Evolutionary conservation across 2,113 vertebrate species (phyloP).

Genomic region (Rhinoptilus africanus): DNA sequence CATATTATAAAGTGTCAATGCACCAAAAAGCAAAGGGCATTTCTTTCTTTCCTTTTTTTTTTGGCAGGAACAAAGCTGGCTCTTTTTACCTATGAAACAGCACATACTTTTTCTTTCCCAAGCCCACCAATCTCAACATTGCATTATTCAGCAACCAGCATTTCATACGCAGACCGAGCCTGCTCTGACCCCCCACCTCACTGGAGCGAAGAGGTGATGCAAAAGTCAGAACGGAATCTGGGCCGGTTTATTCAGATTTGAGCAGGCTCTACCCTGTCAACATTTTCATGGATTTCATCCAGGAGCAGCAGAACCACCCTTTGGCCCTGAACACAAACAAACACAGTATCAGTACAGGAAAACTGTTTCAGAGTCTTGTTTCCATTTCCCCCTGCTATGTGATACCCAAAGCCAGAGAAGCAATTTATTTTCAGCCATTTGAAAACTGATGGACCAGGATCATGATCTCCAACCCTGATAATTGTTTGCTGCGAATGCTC

Average conservation of each 20-base stretch:
- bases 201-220: not conserved
- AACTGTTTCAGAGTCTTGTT: not conserved
- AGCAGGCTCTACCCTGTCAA: not conserved
- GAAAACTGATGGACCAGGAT: not conserved
- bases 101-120: not conserved
- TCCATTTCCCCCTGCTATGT: not conserved
- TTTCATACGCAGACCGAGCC: not conserved
- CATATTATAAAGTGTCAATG: conserved; percentile 15
- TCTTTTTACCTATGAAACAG: not conserved
- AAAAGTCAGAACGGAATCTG: not conserved
- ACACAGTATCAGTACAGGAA: not conserved
- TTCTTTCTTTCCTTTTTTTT: not conserved
- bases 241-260: not conserved
- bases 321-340: conserved; percentile 13
- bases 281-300: not conserved
- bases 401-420: not conserved
- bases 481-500: not conserved
- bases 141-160: not conserved
- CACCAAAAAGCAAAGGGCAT: conserved; percentile 41
- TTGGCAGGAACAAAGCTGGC: not conserved
- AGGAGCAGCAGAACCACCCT: not conserved
- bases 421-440: not conserved
- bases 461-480: not conserved
- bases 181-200: not conserved
- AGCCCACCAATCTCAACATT: not conserved